phyloP scores from a whole-genome alignment of 2,888 invertebrate genomes.

The Hyposoter didymator region DNA sequence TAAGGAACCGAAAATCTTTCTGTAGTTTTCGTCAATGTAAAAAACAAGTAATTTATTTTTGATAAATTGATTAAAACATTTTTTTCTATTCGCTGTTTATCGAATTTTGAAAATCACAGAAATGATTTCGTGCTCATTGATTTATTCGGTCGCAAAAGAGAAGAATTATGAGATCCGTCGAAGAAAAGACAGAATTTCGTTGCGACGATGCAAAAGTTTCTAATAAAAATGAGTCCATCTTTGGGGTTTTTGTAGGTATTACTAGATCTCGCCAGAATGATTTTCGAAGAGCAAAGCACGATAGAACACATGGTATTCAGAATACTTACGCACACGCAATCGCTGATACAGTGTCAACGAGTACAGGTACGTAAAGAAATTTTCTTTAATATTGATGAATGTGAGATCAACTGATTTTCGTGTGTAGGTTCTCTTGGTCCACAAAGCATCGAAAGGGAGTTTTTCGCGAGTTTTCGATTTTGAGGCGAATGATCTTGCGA shows the following conservation, averaged over 20 bases:
- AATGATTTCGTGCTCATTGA: too few relatives aligned
- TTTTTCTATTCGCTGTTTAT: too few relatives aligned
- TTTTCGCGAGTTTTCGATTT: constrained; percentile 98
- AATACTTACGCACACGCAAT: constrained; percentile 97
- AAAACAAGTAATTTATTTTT: too few relatives aligned
- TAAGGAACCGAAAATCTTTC: too few relatives aligned
- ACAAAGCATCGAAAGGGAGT: constrained; percentile 95
- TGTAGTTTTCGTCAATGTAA: too few relatives aligned
- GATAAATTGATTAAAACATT: too few relatives aligned
- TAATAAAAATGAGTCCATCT: too few relatives aligned
- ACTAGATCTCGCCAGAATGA: constrained; percentile 97
- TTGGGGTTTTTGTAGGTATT: constrained; percentile 87
- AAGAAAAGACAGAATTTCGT: too few relatives aligned
- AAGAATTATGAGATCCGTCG: too few relatives aligned
- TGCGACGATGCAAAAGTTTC: too few relatives aligned
- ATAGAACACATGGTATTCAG: constrained; percentile 97
- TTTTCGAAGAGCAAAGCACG: constrained; percentile 98
- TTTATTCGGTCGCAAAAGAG: too few relatives aligned
- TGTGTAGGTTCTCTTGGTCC: constrained; percentile 92
- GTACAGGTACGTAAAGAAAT: constrained; percentile 90
- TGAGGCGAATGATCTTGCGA: constrained; percentile 94
- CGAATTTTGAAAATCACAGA: too few relatives aligned
- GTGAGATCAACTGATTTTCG: background rate
- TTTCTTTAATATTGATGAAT: background rate
- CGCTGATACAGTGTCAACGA: constrained; percentile 96